Percentiles rank a stretch among this genome's conserved stretches.
These are phyloP conservation scores for Melanotaenia parkinsoni DNA, from an alignment of 2,797 vertebrate species.

Conservation along the genomic window DNA sequence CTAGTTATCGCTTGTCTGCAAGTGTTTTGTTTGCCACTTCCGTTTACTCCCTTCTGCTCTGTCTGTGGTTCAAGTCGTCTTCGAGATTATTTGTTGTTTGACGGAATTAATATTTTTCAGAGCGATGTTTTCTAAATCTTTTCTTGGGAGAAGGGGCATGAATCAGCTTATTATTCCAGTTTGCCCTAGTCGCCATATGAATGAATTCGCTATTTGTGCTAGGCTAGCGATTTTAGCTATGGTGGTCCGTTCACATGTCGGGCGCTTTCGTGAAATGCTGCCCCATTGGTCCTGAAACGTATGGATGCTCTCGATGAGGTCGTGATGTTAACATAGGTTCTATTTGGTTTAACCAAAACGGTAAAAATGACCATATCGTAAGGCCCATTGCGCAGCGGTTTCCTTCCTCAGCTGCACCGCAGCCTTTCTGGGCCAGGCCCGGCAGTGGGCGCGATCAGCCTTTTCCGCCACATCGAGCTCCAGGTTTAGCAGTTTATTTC, in stretches of 20 bases:
- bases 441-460: constrained; percentile 60
- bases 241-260: constrained; percentile 52
- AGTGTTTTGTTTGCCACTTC: constrained; percentile 72
- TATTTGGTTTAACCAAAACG: rapidly evolving
- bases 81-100: neutral
- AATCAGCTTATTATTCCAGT: neutral
- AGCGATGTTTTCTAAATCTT: rapidly evolving
- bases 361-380: rapidly evolving
- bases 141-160: neutral
- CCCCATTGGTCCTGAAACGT: neutral
- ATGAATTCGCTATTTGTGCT: constrained; percentile 62
- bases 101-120: rapidly evolving
- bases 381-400: constrained; percentile 41
- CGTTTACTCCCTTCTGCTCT: constrained; percentile 38
- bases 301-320: rapidly evolving
- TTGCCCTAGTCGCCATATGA: constrained; percentile 55
- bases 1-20: constrained; percentile 37
- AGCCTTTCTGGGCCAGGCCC: constrained; percentile 50
- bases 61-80: neutral
- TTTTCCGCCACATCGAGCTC: constrained; percentile 50
- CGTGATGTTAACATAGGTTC: rapidly evolving
- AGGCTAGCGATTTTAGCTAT: constrained; percentile 57
- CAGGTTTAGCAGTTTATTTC: constrained; percentile 35
- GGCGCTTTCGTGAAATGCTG: constrained; percentile 25
- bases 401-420: constrained; percentile 29